These are phyloP conservation scores for Zygogramma bicolorata DNA, from an alignment of 2,888 invertebrate genomes.

Conservation along the genomic window DNA sequence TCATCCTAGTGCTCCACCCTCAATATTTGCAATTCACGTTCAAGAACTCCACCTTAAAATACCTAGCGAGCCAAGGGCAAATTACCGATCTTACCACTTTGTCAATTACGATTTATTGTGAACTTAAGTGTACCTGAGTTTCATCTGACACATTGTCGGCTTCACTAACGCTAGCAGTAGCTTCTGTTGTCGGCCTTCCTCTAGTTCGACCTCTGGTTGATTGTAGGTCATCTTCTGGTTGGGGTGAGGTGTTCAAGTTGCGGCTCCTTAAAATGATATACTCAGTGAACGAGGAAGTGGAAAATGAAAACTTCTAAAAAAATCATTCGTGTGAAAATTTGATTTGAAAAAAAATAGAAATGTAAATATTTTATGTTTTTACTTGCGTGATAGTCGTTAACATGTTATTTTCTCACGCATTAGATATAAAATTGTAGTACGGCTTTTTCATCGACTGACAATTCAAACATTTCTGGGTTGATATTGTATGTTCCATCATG, in stretches of 20 bases:
- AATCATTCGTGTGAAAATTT: too few relatives aligned
- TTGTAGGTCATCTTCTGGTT: slow-evolving; percentile 60
- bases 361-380: too few relatives aligned
- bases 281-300: not conserved
- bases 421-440: too few relatives aligned
- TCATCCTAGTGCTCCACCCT: slow-evolving; percentile 1
- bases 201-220: slow-evolving; percentile 64
- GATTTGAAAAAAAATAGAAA: too few relatives aligned
- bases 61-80: not conserved
- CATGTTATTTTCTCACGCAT: too few relatives aligned
- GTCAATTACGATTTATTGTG: not conserved
- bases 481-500: too few relatives aligned
- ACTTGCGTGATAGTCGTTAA: too few relatives aligned
- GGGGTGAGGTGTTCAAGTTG: slow-evolving; percentile 70
- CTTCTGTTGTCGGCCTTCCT: slow-evolving; percentile 64
- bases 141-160: slow-evolving; percentile 64
- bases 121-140: slow-evolving; percentile 58
- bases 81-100: not conserved
- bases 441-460: too few relatives aligned
- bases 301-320: too few relatives aligned
- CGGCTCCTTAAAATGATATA: slow-evolving; percentile 67
- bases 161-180: slow-evolving; percentile 47
- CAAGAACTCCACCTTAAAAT: slow-evolving; percentile 1
- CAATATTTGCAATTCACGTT: not conserved
- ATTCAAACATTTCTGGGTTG: too few relatives aligned